A percentile compares a stretch with the other conserved stretches of the same genome.
phyloP scores from a whole-genome alignment of 2,797 vertebrate genomes.

The Hemitrygon akajei region DNA sequence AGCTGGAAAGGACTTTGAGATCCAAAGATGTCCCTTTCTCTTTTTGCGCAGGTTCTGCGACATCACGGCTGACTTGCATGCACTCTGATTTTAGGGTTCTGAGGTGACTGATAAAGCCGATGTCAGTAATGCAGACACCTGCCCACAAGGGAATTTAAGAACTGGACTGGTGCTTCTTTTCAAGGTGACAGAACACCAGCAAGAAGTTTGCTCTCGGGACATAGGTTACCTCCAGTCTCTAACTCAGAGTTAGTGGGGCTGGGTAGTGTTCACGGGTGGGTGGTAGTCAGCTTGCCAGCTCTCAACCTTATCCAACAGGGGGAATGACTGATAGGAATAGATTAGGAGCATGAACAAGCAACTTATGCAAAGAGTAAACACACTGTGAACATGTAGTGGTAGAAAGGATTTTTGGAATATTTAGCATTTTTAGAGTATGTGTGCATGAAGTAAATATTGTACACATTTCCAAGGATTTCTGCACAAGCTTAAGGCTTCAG shows the following conservation, averaged over 20 bases:
- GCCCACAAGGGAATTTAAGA: neutral
- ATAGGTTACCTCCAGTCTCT: neutral
- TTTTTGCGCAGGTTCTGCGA: no score
- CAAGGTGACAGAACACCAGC: neutral
- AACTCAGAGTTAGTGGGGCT: neutral
- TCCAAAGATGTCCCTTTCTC: no score
- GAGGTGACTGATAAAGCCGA: no score
- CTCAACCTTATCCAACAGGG: neutral
- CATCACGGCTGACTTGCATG: no score
- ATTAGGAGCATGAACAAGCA: neutral
- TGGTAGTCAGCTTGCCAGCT: neutral
- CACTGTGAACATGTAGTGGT: neutral
- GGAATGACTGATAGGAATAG: neutral
- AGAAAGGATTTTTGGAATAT: conserved; percentile 8
- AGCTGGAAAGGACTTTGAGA: no score
- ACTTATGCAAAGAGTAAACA: neutral
- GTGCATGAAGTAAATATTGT: neutral
- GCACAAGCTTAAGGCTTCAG: neutral
- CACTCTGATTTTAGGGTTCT: no score
- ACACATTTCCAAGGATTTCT: neutral
- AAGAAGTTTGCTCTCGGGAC: neutral
- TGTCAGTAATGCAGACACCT: no score
- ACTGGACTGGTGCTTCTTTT: neutral
- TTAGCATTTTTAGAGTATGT: neutral
- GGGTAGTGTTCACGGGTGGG: no score